phyloP scores from a whole-genome alignment of 2,888 invertebrate genomes.

The Calephelis perditalis region DNA sequence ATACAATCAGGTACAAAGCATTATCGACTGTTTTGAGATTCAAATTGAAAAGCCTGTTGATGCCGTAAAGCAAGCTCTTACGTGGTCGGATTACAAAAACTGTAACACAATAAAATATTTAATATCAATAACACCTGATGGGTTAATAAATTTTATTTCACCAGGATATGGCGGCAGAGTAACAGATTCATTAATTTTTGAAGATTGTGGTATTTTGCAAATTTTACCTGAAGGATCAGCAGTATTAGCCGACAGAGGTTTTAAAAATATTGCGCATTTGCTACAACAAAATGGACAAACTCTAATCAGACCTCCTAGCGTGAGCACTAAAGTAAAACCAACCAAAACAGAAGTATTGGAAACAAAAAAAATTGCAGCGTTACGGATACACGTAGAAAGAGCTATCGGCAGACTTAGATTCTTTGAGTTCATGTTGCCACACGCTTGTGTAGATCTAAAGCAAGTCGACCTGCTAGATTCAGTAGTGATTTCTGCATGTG shows the following conservation, averaged over 20 bases:
- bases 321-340: conserved; percentile 12
- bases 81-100: conserved; percentile 20
- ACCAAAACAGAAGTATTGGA: conserved; percentile 21
- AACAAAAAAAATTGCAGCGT: conserved; percentile 17
- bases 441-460: no score
- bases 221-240: conserved; percentile 1
- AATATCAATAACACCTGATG: conserved; percentile 13
- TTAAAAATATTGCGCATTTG: conserved; percentile 26
- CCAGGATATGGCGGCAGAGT: no score
- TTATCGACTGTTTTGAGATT: conserved; percentile 21
- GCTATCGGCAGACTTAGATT: conserved; percentile 1
- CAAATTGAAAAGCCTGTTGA: conserved; percentile 16
- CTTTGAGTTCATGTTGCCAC: no score
- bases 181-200: neutral
- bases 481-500: no score
- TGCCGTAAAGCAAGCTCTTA: conserved; percentile 17
- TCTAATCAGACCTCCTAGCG: conserved; percentile 24
- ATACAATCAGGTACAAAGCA: conserved; percentile 21
- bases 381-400: conserved; percentile 18
- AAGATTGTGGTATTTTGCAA: conserved; percentile 6
- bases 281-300: conserved; percentile 19
- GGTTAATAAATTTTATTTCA: no score
- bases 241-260: conserved; percentile 29
- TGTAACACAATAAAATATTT: conserved; percentile 20
- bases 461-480: no score